phyloP scores from a whole-genome alignment of 2,888 invertebrate genomes.

The Dioctria linearis region DNA sequence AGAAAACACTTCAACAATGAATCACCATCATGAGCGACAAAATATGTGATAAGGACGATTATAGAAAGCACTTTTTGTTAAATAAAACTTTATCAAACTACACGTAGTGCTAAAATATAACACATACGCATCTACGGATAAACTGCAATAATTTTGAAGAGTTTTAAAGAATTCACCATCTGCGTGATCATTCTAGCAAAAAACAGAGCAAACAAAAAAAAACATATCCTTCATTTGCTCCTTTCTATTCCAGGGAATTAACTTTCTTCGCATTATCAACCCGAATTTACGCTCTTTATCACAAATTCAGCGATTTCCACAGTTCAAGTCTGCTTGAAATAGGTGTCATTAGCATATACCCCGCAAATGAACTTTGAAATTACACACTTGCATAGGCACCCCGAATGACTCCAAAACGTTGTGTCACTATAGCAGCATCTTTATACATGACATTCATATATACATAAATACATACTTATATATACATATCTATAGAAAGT shows the following conservation, averaged over 20 bases:
- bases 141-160: conserved; percentile 5
- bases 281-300: conserved; percentile 43
- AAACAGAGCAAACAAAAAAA: background rate
- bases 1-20: no score
- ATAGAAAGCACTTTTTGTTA: no score
- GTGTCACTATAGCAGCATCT: background rate
- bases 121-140: background rate
- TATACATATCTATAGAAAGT: no score
- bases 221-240: conserved; percentile 31
- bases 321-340: conserved; percentile 52
- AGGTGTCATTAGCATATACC: conserved; percentile 54
- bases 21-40: no score
- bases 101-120: no score
- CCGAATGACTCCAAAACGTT: conserved; percentile 47
- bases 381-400: conserved; percentile 55
- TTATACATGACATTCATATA: background rate
- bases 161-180: conserved; percentile 23
- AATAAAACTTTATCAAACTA: no score
- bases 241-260: conserved; percentile 46
- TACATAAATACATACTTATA: no score
- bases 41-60: no score
- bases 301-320: conserved; percentile 54
- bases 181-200: conserved; percentile 22
- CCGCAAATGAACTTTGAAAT: conserved; percentile 55
- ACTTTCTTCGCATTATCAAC: conserved; percentile 49